Percentiles rank a stretch among this genome's conserved stretches.
phyloP scores from a whole-genome alignment of 2,797 vertebrate species.

The Aldrovandia affinis region DNA sequence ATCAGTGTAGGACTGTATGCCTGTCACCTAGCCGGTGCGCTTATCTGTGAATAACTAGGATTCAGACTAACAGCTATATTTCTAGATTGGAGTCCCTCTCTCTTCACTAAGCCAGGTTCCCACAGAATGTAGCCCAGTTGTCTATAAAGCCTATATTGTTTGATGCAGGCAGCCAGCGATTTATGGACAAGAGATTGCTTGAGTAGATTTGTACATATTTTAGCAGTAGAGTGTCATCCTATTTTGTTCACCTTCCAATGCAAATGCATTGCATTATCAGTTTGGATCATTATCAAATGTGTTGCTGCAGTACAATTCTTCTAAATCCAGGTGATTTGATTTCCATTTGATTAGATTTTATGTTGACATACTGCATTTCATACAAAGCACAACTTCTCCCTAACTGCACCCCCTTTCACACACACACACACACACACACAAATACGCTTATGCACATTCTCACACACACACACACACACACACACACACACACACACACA shows the following conservation, averaged over 20 bases:
- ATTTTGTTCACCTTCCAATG: neutral
- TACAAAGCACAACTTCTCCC: neutral
- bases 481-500: constrained; percentile 2
- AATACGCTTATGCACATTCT: too few relatives aligned
- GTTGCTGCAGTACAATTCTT: neutral
- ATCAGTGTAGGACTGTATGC: too few relatives aligned
- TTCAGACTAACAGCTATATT: too few relatives aligned
- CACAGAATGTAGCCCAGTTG: too few relatives aligned
- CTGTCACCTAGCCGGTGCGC: too few relatives aligned
- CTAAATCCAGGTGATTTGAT: neutral
- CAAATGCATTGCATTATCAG: neutral
- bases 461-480: constrained; percentile 24
- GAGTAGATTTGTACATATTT: constrained; percentile 31
- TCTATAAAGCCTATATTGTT: too few relatives aligned
- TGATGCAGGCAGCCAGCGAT: too few relatives aligned
- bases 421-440: constrained; percentile 18
- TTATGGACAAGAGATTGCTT: too few relatives aligned
- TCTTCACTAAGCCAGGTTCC: too few relatives aligned
- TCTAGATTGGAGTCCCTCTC: too few relatives aligned
- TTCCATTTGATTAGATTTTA: neutral
- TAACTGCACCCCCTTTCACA: constrained; percentile 23
- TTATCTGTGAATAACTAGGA: too few relatives aligned
- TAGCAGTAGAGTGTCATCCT: neutral
- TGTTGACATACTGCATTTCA: neutral
- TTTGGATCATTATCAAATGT: constrained; percentile 2